Evolutionary conservation across 2,113 vertebrate genomes (phyloP), one percentile per base, ranked within the genome.

Genomic region (Callopanchax toddi): DNA sequence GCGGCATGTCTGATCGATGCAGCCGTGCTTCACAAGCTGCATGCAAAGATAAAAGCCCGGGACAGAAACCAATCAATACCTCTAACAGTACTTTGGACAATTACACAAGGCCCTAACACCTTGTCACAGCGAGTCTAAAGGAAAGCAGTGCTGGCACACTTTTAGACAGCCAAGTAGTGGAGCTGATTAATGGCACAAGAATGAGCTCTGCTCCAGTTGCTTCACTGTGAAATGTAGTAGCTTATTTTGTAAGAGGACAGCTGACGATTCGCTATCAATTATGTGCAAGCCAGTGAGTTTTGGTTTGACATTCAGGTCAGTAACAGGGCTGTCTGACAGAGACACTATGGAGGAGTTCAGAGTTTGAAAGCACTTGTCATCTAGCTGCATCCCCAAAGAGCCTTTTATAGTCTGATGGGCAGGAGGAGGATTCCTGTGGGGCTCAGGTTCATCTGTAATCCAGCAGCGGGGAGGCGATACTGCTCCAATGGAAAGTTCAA

Each of bases 121-220:
- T 7, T 49, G 39, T 40, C 40, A 25, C 20, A 7, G 25, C 2
- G 10, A 63, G 45, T 60, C 43, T 36, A 16, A 75, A 53, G 39
- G 76, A 68, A 61, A 69, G 63, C 56, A 25, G 45, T 36, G 25
- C 23, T 17, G 18, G 43, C 39, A 46, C 22, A 54, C 48, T 59
- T 71, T 67, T 21, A 59, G 51, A 75, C 53, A 15, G 25, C 60
- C 58, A 66, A 25, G 37, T 34, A 46, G 25, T 43, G 32, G 39
- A 64, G 58, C 61, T 70, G 76, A 79, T 60, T 74, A 74, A 81
- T 84, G 60, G 67, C 44, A 48, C 55, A 46, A 65, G 49, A 10
- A 16, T 23, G 12, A 48, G 25, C 3, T 10, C 45, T 39, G 32
- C 53, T 73, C 53, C 34, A 15, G 11, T 70, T 15, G 34, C 70